Percentiles rank a stretch among this genome's conserved stretches.
Conservation (phyloP, 2,888 invertebrate species). For the Epicampocera succincta region DNA sequence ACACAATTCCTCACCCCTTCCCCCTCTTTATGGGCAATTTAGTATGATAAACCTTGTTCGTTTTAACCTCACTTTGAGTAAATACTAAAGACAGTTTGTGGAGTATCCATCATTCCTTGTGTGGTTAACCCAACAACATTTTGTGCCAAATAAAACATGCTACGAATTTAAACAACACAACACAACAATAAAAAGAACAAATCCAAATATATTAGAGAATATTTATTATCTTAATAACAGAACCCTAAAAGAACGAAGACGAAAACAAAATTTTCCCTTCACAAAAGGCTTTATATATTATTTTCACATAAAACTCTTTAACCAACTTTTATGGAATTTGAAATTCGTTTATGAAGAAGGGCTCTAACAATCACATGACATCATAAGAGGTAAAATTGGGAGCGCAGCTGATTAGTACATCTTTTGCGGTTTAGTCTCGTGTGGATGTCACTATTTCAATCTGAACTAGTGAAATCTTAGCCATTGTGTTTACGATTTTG, state of each 20-base stretch:
- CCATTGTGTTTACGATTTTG: no score
- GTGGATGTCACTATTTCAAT: no score
- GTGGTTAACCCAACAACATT: constrained; percentile 55
- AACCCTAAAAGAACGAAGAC: background rate
- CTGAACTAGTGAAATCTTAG: no score
- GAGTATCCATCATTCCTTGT: constrained; percentile 46
- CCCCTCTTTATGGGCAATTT: constrained; percentile 3
- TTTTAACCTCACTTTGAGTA: constrained; percentile 36
- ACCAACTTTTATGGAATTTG: no score
- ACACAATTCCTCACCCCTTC: background rate
- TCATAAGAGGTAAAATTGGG: no score
- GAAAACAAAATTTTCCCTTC: no score
- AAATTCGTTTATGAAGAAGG: no score
- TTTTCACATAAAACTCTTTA: no score
- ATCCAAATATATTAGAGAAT: constrained; percentile 46
- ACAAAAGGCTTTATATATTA: background rate
- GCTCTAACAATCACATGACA: no score
- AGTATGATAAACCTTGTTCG: constrained; percentile 23
- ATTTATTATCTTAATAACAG: constrained; percentile 43
- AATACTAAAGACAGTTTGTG: constrained; percentile 45
- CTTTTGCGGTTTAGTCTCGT: no score
- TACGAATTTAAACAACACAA: constrained; percentile 4
- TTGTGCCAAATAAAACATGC: constrained; percentile 39
- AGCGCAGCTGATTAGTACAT: no score
- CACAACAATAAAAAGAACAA: constrained; percentile 21